phyloP scores from a whole-genome alignment of 92 coral and sea anemone species.

The Parazoanthus swiftii region DNA sequence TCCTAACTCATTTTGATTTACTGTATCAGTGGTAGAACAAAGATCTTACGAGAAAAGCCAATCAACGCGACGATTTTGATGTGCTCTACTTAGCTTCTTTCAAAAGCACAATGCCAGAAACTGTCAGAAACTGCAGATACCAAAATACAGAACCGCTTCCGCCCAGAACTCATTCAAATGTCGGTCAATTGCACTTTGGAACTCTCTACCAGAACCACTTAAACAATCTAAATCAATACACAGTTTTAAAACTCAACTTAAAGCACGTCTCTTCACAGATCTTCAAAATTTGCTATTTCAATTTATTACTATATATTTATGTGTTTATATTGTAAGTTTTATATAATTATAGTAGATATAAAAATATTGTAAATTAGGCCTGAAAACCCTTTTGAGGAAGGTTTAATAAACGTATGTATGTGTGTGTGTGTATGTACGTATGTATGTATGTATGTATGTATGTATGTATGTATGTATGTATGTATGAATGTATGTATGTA shows the following conservation, averaged over 20 bases:
- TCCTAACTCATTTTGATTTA: no score
- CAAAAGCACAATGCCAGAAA: neutral
- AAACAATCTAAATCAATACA: neutral
- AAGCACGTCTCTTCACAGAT: neutral
- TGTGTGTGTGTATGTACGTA: no score
- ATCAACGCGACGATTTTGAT: neutral
- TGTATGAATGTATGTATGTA: no score
- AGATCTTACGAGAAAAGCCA: no score
- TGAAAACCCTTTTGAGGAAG: no score
- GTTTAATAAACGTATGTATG: no score
- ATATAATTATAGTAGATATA: no score
- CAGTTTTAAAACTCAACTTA: neutral
- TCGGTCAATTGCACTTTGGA: neutral
- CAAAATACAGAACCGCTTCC: slow-evolving; percentile 4
- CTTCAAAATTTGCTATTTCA: neutral
- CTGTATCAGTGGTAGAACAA: no score
- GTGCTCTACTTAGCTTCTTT: no score
- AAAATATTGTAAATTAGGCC: no score
- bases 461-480: no score
- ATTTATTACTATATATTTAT: slow-evolving; percentile 1
- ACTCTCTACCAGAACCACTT: neutral
- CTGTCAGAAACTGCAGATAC: slow-evolving; percentile 5
- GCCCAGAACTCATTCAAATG: slow-evolving; percentile 10
- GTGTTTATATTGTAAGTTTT: neutral
- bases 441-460: no score